A percentile compares a stretch with the other conserved stretches of the same genome.
Evolutionary conservation across 2,888 invertebrate species (phyloP).

Genomic region (Tetragonula carbonaria): DNA sequence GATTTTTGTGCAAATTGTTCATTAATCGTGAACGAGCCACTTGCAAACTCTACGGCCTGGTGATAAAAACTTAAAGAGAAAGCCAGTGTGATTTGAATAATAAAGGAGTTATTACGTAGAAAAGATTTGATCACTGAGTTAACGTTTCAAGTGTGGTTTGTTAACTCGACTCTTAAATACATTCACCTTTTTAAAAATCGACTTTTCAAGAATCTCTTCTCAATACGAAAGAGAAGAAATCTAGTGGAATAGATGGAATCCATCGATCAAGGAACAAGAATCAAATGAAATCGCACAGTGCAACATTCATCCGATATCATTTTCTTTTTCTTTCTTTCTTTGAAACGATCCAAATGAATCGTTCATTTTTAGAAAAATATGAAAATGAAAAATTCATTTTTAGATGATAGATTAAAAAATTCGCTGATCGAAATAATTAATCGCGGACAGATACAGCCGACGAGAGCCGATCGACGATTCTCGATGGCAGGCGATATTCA

Average conservation of each 20-base stretch:
- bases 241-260: too few relatives aligned
- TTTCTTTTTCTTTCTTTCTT: neutral
- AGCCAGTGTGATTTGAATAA: slow-evolving; percentile 6
- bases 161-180: neutral
- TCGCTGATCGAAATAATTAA: neutral
- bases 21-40: too few relatives aligned
- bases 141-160: neutral
- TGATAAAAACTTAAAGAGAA: neutral
- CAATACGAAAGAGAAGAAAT: neutral
- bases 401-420: neutral
- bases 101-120: neutral
- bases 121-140: neutral
- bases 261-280: neutral
- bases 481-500: neutral
- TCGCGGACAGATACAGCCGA: neutral
- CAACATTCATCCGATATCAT: neutral
- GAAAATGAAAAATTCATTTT: too few relatives aligned
- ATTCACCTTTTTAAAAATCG: neutral
- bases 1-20: too few relatives aligned
- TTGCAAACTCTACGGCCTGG: neutral
- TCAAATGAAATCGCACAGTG: neutral
- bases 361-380: too few relatives aligned
- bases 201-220: neutral
- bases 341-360: neutral
- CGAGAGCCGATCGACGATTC: neutral